Evolutionary conservation across 1,140 invertebrate species (phyloP), one percentile per base, ranked within the genome.

Genomic region (Pogonomyrmex californicus): DNA sequence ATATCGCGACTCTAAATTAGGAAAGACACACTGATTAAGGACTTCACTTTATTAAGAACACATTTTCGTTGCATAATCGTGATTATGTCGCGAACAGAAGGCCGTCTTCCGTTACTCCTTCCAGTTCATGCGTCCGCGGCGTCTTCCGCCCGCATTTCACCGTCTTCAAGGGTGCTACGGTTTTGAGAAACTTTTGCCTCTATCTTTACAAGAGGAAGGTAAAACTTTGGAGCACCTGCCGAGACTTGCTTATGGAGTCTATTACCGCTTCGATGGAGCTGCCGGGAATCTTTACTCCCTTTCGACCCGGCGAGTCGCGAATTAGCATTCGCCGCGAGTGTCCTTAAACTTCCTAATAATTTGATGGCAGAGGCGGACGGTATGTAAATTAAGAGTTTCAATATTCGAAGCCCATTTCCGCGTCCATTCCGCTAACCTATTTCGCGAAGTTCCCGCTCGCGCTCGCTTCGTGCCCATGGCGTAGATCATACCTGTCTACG

Each of bases 211-310:
- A 83, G 76, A 62, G 79, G 60, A 73, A 86, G 85, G 65, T 89
- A 90, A 90, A 90, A 89, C 88, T 90, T 90, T 89, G 30, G 56
- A 89, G 85, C 58, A 90, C 88, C 87, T 79, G 85, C 71, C 85
- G 71, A 87, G 88, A 87, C 88, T 90, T 87, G 88, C 88, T 90
- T 86, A 90, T 81, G 54, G 88, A 89, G 87, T 89, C 88, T 90
- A 89, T 90, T 90, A 89, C 88, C 54, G 88, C 63, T 79, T 87
- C 85, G 88, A 88, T 88, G 83, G 75, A 86, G 85, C 78, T 54
- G 77, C 88, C 70, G 62, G 33, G 77, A 90, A 89, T 89, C 88
- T 89, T 89, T 90, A 86, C 89, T 78, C 73, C 65, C 36, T 47
- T 23, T 51, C 82, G 75, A 71, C 66, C 47, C 51, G 10, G n/a